Percentiles rank a stretch among this genome's conserved stretches.
These are phyloP conservation scores for Poeciliopsis paucimaculata DNA, from an alignment of 2,797 vertebrate species.

Conservation along the genomic window DNA sequence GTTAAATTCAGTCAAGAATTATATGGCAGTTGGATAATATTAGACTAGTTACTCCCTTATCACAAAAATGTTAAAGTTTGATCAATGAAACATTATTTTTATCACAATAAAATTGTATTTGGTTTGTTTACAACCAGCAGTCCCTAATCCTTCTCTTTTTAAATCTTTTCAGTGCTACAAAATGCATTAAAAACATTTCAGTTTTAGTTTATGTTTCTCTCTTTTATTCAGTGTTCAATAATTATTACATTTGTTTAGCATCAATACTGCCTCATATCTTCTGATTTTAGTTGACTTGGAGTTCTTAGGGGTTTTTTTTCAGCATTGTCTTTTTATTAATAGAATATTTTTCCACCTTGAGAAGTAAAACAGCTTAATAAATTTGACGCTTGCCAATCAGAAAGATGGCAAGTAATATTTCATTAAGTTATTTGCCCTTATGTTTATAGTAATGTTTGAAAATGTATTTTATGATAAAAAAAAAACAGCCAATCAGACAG, in stretches of 20 bases:
- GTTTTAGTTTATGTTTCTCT: neutral
- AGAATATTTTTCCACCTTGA: neutral
- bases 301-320: neutral
- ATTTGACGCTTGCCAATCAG: too few species aligned
- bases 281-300: neutral
- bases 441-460: neutral
- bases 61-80: neutral
- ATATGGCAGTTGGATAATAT: neutral
- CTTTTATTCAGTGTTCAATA: neutral
- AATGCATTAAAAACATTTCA: neutral
- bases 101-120: neutral
- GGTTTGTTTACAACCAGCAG: neutral
- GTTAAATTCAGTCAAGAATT: constrained; percentile 3
- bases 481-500: neutral
- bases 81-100: neutral
- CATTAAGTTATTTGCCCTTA: neutral
- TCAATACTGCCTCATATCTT: neutral
- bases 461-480: neutral
- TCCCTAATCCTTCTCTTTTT: neutral
- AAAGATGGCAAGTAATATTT: neutral
- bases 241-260: neutral
- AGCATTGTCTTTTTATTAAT: neutral
- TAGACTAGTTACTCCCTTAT: neutral
- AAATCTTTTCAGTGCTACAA: neutral
- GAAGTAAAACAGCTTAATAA: neutral